Conservation (phyloP, 2,113 vertebrate species). For the Cygnus atratus region DNA sequence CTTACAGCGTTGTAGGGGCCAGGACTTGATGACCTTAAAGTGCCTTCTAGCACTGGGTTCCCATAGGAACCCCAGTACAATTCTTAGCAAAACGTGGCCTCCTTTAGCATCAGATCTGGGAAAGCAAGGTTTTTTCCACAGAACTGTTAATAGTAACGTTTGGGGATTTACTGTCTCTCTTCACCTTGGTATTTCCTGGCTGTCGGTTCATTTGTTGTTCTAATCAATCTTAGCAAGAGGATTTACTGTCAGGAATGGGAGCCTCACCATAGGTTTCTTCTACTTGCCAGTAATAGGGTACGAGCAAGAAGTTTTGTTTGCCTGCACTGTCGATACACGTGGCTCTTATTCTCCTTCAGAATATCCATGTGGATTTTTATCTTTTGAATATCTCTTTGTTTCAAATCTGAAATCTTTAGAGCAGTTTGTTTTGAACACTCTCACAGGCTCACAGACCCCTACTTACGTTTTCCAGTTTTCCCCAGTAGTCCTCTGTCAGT, state of each 20-base stretch:
- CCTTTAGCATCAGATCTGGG: constrained; percentile 6
- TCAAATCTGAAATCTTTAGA: background rate
- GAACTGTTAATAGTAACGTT: background rate
- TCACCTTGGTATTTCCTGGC: constrained; percentile 61
- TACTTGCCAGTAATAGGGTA: background rate
- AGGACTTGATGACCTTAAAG: background rate
- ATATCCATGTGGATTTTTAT: background rate
- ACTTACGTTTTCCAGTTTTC: background rate
- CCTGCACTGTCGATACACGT: rapidly evolving
- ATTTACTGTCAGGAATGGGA: constrained; percentile 30
- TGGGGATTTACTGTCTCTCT: constrained; percentile 38
- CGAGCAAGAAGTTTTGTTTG: background rate
- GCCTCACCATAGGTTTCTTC: background rate
- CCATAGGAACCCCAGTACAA: background rate
- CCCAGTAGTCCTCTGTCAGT: background rate
- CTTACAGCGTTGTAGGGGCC: background rate
- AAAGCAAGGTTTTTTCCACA: background rate
- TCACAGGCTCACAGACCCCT: background rate
- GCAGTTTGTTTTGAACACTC: background rate
- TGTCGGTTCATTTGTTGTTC: constrained; percentile 37
- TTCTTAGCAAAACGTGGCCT: constrained; percentile 2
- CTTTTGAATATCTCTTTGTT: background rate
- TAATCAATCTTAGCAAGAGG: constrained; percentile 56
- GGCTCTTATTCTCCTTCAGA: background rate
- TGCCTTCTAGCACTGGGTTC: background rate